Percentiles rank a stretch among this genome's conserved stretches.
Evolutionary conservation across 2,113 vertebrate species (phyloP).

Genomic region (Antechinus flavipes): DNA sequence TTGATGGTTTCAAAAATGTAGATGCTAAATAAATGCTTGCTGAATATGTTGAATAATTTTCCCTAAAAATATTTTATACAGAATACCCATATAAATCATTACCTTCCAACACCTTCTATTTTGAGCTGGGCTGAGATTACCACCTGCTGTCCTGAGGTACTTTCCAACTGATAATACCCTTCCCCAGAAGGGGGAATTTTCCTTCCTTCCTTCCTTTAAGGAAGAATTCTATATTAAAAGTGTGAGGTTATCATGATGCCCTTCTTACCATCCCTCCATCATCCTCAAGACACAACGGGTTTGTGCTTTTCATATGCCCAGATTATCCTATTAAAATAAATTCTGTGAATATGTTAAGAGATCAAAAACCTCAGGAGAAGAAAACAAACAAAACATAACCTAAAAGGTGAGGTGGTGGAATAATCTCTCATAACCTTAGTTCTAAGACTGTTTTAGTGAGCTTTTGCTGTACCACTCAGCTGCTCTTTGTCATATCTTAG

Average conservation of each 20-base stretch:
- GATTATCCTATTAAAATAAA: slow-evolving; percentile 1
- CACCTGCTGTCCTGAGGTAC: slow-evolving; percentile 46
- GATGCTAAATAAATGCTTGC: slow-evolving; percentile 31
- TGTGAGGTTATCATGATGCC: background rate
- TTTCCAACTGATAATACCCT: slow-evolving; percentile 28
- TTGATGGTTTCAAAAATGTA: slow-evolving; percentile 2
- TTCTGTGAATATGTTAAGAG: slow-evolving; percentile 47
- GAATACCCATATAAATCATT: slow-evolving; percentile 24
- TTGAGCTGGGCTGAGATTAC: background rate
- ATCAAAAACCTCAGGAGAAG: slow-evolving; percentile 40
- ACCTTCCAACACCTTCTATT: slow-evolving; percentile 48
- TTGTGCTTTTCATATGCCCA: slow-evolving; percentile 39
- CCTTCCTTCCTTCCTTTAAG: background rate
- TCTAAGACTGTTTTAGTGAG: slow-evolving; percentile 17
- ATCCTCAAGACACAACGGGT: slow-evolving; percentile 35
- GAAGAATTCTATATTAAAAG: slow-evolving; percentile 22
- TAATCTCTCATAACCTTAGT: background rate
- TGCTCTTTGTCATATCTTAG: slow-evolving; percentile 33
- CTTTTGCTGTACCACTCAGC: background rate
- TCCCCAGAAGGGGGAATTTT: slow-evolving; percentile 6
- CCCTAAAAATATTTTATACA: background rate
- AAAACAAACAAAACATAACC: slow-evolving; percentile 1
- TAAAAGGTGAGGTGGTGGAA: background rate
- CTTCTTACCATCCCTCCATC: background rate
- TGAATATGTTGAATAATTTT: background rate